Percentiles rank a stretch among this genome's conserved stretches.
Conservation (phyloP, 2,888 invertebrate species). For the Caenorhabditis auriculariae region DNA sequence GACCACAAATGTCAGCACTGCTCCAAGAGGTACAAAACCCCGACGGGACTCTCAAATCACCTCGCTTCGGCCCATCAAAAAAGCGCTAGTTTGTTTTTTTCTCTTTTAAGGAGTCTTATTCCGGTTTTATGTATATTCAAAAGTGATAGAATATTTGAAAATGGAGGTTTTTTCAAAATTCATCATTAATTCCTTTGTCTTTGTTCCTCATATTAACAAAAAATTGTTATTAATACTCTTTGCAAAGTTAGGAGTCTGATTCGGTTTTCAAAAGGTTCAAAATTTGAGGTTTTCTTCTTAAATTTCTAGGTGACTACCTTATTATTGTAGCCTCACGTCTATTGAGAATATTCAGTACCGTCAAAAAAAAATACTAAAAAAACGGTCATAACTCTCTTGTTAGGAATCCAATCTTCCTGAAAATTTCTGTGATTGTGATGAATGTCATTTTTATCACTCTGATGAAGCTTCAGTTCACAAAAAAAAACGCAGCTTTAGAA, state of each 20-base stretch:
- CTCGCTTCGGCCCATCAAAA: constrained; percentile 35
- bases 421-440: no score
- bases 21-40: constrained; percentile 38
- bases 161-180: constrained; percentile 7
- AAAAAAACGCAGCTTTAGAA: no score
- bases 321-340: no score
- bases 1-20: constrained; percentile 34
- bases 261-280: background rate
- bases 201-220: background rate
- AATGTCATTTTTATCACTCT: no score
- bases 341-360: no score
- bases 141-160: no score
- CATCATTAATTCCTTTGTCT: constrained; percentile 2
- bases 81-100: constrained; percentile 1
- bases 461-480: no score
- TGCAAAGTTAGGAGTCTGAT: background rate
- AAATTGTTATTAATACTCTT: background rate
- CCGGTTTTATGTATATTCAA: background rate
- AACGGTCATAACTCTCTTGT: no score
- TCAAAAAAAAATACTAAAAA: no score
- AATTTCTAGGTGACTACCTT: background rate
- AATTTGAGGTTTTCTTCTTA: background rate
- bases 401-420: no score
- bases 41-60: constrained; percentile 34
- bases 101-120: background rate